phyloP scores from a whole-genome alignment of 2,888 invertebrate genomes.

The Polymixis flavicincta region DNA sequence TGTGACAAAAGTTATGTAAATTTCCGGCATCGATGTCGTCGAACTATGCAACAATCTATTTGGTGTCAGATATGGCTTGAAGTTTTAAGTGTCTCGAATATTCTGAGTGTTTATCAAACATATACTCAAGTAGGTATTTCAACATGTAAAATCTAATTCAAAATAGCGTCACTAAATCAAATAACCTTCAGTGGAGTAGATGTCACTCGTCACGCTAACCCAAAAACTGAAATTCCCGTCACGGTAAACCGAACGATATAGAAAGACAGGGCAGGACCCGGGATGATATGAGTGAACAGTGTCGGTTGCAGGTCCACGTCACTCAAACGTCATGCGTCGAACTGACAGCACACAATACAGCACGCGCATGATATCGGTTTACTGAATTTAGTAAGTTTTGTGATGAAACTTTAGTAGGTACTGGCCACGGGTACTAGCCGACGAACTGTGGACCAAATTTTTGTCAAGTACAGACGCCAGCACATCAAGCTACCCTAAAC shows the following conservation, averaged over 20 bases:
- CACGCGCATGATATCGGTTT: constrained; percentile 17
- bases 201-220: constrained; percentile 14
- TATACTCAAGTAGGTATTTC: not conserved
- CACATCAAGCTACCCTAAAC: too few species aligned
- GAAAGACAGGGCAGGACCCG: constrained; percentile 32
- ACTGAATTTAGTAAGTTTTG: constrained; percentile 24
- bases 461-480: too few species aligned
- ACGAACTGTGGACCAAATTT: not conserved
- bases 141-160: not conserved
- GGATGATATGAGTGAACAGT: constrained; percentile 19
- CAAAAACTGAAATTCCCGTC: constrained; percentile 27
- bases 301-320: constrained; percentile 32
- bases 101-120: not conserved
- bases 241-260: constrained; percentile 17
- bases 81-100: not conserved
- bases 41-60: too few species aligned
- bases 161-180: constrained; percentile 13
- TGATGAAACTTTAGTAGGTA: not conserved
- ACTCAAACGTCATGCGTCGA: constrained; percentile 42
- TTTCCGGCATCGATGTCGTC: too few species aligned
- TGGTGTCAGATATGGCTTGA: not conserved
- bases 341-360: constrained; percentile 39
- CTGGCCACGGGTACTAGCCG: not conserved
- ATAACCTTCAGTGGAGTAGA: not conserved
- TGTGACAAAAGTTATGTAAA: not conserved